Percentiles rank a stretch among this genome's conserved stretches.
phyloP scores from a whole-genome alignment of 2,888 invertebrate species.

The Erannis defoliaria region DNA sequence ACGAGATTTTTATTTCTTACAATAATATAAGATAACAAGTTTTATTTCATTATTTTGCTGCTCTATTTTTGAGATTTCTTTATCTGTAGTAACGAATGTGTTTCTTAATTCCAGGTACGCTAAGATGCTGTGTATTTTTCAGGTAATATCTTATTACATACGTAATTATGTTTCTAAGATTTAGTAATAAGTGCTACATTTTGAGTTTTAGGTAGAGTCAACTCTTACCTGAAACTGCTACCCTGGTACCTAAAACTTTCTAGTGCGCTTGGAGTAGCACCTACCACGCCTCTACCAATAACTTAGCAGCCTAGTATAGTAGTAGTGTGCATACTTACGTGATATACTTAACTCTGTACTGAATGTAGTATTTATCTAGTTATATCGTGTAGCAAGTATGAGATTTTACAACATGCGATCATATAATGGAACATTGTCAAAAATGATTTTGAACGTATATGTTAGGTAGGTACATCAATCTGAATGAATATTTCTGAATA shows the following conservation, averaged over 20 bases:
- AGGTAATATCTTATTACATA: constrained; percentile 63
- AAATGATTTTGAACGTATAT: too few relatives aligned
- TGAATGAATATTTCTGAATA: too few relatives aligned
- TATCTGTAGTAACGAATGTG: constrained; percentile 46
- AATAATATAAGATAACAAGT: constrained; percentile 64
- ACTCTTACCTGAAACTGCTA: background rate
- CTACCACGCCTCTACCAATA: background rate
- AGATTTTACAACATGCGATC: too few relatives aligned
- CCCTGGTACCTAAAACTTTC: background rate
- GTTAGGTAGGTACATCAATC: too few relatives aligned
- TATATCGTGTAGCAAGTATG: too few relatives aligned
- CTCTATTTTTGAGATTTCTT: constrained; percentile 50
- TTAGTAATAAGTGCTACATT: constrained; percentile 5
- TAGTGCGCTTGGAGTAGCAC: background rate
- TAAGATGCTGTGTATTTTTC: constrained; percentile 74
- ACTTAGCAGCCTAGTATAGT: background rate
- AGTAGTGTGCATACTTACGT: too few relatives aligned
- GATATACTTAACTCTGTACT: too few relatives aligned
- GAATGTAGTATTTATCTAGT: too few relatives aligned
- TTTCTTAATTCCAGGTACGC: constrained; percentile 70
- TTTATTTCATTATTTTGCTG: constrained; percentile 63
- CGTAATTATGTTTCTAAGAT: constrained; percentile 29
- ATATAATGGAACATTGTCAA: too few relatives aligned
- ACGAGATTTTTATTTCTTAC: constrained; percentile 67
- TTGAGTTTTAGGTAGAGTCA: background rate